These are phyloP conservation scores for Ciona savignyi DNA, from an alignment of 23 tunicate species.

Conservation along the genomic window DNA sequence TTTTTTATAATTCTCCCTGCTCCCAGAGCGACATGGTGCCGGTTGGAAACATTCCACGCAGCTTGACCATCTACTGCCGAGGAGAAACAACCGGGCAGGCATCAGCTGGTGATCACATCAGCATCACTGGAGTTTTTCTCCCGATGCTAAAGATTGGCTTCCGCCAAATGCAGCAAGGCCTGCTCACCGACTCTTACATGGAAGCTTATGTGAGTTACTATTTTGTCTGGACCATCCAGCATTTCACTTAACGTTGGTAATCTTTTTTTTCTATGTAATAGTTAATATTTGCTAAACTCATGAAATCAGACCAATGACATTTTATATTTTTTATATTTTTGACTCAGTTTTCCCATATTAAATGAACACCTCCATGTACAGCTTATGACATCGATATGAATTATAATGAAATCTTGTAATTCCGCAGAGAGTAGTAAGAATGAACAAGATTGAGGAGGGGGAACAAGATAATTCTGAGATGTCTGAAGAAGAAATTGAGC, in stretches of 20 bases:
- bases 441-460: constrained; percentile 89
- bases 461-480: constrained; percentile 74
- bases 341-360: too few species aligned
- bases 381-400: too few species aligned
- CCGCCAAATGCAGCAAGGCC: constrained; percentile 86
- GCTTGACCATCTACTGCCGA: constrained; percentile 83
- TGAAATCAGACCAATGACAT: too few species aligned
- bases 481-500: constrained; percentile 79
- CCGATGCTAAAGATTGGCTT: constrained; percentile 91
- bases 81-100: constrained; percentile 96
- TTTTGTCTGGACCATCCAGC: not conserved
- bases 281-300: too few species aligned
- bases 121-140: constrained; percentile 84
- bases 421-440: too few species aligned
- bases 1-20: too few species aligned
- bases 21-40: constrained; percentile 99
- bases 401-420: too few species aligned
- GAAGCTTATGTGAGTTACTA: constrained; percentile 77
- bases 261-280: too few species aligned
- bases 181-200: constrained; percentile 93
- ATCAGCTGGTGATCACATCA: constrained; percentile 92
- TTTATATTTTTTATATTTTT: too few species aligned
- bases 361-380: too few species aligned
- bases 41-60: constrained; percentile 93
- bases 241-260: too few species aligned